These are phyloP conservation scores for Zoanthus sociatus DNA, from an alignment of 92 coral and sea anemone species.

Conservation along the genomic window DNA sequence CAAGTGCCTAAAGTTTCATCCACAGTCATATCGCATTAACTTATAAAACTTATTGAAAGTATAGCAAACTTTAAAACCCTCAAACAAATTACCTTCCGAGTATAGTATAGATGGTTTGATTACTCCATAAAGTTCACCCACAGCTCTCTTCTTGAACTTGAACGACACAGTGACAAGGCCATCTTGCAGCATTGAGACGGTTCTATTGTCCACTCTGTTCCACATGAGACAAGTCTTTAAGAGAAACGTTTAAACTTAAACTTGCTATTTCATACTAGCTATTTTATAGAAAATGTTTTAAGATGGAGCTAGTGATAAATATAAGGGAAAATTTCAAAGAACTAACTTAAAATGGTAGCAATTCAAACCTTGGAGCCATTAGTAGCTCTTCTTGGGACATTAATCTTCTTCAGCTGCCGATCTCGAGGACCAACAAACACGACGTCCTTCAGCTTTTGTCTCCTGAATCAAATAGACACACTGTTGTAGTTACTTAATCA, in stretches of 20 bases:
- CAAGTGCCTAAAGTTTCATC: too few species aligned
- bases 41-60: neutral
- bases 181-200: constrained; percentile 49
- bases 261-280: too few species aligned
- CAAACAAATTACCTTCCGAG: constrained; percentile 69
- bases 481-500: too few species aligned
- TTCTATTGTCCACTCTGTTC: constrained; percentile 58
- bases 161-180: constrained; percentile 56
- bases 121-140: constrained; percentile 55
- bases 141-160: constrained; percentile 70
- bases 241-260: too few species aligned
- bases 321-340: neutral
- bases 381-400: constrained; percentile 65
- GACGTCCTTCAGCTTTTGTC: constrained; percentile 67
- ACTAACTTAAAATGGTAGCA: neutral
- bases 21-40: neutral
- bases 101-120: constrained; percentile 55
- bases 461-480: constrained; percentile 31
- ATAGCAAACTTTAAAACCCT: neutral
- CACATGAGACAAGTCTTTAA: constrained; percentile 76
- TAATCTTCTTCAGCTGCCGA: constrained; percentile 61
- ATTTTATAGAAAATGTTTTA: neutral
- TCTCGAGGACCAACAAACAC: constrained; percentile 55
- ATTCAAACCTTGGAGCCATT: constrained; percentile 77
- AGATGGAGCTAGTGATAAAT: neutral